phyloP scores from a whole-genome alignment of 1,140 invertebrate genomes.

The Eupristina koningsbergeri region DNA sequence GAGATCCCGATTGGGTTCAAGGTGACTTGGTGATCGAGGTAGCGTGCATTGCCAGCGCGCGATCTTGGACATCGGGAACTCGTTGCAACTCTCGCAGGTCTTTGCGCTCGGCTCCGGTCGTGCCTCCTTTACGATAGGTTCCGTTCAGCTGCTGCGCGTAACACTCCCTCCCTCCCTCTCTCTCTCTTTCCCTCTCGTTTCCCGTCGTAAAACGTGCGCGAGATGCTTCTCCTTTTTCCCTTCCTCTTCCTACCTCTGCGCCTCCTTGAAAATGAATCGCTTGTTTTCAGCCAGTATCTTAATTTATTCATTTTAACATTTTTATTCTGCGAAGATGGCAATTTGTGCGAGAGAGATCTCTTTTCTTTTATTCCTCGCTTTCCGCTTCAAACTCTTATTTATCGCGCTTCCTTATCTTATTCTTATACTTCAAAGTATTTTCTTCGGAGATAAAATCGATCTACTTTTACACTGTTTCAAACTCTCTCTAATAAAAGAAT shows the following conservation, averaged over 20 bases:
- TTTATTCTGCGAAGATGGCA: constrained; percentile 24
- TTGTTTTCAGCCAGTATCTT: constrained; percentile 26
- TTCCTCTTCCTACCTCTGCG: constrained; percentile 7
- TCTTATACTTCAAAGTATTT: constrained; percentile 2
- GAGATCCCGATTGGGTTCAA: constrained; percentile 57
- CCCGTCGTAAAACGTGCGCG: constrained; percentile 39
- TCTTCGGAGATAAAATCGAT: constrained; percentile 8
- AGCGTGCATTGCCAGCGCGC: constrained; percentile 31
- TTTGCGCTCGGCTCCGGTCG: constrained; percentile 45
- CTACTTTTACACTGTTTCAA: neutral
- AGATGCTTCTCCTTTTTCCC: constrained; percentile 26
- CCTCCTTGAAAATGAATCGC: constrained; percentile 41
- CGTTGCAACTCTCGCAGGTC: constrained; percentile 29
- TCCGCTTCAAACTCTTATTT: neutral
- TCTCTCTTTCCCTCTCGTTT: constrained; percentile 27
- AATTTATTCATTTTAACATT: constrained; percentile 43
- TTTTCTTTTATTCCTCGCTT: neutral
- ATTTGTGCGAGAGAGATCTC: constrained; percentile 17
- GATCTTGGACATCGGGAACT: constrained; percentile 44
- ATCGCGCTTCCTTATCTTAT: constrained; percentile 10
- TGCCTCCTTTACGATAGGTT: constrained; percentile 53
- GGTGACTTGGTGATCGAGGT: constrained; percentile 58
- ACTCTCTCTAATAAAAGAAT: neutral
- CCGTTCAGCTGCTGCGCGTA: constrained; percentile 47
- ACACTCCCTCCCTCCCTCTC: constrained; percentile 32